A percentile compares a stretch with the other conserved stretches of the same genome.
Conservation (phyloP, 2,113 vertebrate genomes). For the Megaceryle torquata region DNA sequence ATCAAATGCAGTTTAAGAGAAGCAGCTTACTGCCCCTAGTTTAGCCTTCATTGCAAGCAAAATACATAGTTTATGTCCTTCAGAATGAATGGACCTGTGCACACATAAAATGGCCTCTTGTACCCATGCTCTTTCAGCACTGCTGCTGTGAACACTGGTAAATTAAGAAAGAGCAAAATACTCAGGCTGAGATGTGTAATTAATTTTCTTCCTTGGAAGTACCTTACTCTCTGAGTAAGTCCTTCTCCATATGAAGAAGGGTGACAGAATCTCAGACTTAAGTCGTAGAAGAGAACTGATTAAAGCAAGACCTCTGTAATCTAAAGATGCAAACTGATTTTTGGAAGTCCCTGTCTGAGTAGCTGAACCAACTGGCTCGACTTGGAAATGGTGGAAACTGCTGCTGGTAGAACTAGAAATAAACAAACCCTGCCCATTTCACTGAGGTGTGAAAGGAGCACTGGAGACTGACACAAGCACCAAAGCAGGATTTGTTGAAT, state of each 20-base stretch:
- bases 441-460: not conserved
- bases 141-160: not conserved
- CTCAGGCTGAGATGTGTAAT: not conserved
- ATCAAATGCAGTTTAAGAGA: not conserved
- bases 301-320: not conserved
- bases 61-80: not conserved
- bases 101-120: not conserved
- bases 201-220: not conserved
- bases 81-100: not conserved
- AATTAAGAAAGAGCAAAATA: not conserved
- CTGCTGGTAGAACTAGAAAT: not conserved
- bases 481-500: not conserved
- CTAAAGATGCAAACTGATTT: not conserved
- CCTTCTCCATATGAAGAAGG: not conserved
- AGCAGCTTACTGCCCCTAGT: not conserved
- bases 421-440: not conserved
- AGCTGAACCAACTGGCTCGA: not conserved
- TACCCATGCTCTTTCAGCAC: not conserved
- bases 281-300: not conserved
- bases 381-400: not conserved
- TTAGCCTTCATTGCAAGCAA: not conserved
- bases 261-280: not conserved
- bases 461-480: not conserved
- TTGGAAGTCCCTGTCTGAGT: not conserved
- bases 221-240: not conserved